Evolutionary conservation across 35 echinoderm and acorn worm species (phyloP).

Genomic region (Strongylocentrotus purpuratus): DNA sequence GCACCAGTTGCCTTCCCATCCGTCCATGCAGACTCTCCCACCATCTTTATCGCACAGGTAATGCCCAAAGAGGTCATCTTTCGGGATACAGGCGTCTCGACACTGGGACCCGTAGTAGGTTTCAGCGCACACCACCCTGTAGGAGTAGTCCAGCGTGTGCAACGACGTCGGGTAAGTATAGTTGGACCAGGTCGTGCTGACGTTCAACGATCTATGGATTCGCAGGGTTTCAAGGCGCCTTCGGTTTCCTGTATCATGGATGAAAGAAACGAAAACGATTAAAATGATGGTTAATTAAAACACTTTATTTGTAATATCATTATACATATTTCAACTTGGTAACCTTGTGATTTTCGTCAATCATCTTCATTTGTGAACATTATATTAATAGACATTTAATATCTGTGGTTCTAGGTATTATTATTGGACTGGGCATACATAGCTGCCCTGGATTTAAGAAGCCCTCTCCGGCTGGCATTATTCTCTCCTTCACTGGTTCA

Average conservation of each 20-base stretch:
- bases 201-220: constrained; percentile 54
- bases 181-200: constrained; percentile 61
- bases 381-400: neutral
- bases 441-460: neutral
- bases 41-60: constrained; percentile 79
- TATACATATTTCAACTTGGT: neutral
- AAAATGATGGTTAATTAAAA: too few species aligned
- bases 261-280: neutral
- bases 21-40: constrained; percentile 70
- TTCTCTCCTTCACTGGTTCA: neutral
- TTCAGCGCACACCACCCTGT: constrained; percentile 74
- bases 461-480: neutral
- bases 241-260: neutral
- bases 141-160: constrained; percentile 69
- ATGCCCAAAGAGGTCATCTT: constrained; percentile 78
- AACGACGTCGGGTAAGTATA: constrained; percentile 50
- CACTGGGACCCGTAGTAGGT: constrained; percentile 80
- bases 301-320: neutral
- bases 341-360: neutral
- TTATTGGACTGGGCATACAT: neutral
- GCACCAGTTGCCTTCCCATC: constrained; percentile 75
- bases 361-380: neutral
- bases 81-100: constrained; percentile 46
- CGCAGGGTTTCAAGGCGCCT: constrained; percentile 71
- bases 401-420: neutral